Evolutionary conservation across 2,797 vertebrate genomes (phyloP), one percentile per base, ranked within the genome.

Genomic region (Esox lucius): DNA sequence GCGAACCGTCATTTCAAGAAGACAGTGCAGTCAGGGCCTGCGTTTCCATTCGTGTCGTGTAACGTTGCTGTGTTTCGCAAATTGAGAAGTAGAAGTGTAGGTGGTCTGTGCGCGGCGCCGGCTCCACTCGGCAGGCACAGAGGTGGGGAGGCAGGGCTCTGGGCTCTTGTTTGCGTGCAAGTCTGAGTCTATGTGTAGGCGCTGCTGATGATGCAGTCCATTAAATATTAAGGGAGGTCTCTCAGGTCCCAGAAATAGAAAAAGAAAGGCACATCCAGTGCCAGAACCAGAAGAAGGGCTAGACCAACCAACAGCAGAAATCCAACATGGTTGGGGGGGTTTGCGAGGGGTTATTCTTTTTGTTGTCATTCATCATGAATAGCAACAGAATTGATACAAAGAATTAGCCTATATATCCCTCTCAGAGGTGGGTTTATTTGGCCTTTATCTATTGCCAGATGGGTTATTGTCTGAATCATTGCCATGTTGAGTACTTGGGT

Each of bases 181-280:
- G 90, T 90, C 91, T 90, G 88, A 86, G 86, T 87, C 86, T 83
- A 88, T 92, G 90, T 92, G 91, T 91, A 89, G 90, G 90, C 89
- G 88, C 92, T 90, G 80, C 87, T 92, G 90, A 94, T 92, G 90
- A 94, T 92, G 92, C 89, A 89, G 87, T 87, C 73, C 87, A 93
- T 93, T 92, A 93, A 94, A 93, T 92, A 93, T 93, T 93, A 87
- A 93, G 88, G 85, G 86, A 91, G 87, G 91, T 89, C 86, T 91
- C 86, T 80, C 76, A 81, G 81, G 83, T 73, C 86, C 89, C 86
- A 86, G 84, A 90, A 92, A 93, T 93, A 92, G 90, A 91, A 87
- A 81, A 80, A 82, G 84, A 83, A 75, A 75, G 78, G 79, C 56
- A 59, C 56, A 59, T 59, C 56, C 59, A 59, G 22, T 24, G 76